These are phyloP conservation scores for Trissolcus japonicus DNA, from an alignment of 2,888 invertebrate species.

Conservation along the genomic window DNA sequence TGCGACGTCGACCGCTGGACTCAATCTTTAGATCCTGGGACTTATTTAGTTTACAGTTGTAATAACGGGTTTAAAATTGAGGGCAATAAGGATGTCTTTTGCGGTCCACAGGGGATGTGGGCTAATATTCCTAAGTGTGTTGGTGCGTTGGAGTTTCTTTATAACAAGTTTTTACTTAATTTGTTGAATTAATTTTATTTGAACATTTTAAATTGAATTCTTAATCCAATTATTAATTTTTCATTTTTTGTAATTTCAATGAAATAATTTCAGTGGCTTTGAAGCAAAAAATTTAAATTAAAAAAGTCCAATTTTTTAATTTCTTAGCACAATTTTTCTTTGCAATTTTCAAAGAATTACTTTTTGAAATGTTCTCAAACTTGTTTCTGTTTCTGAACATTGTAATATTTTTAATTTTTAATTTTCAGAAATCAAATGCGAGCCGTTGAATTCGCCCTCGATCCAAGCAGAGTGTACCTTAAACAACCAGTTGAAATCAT, in stretches of 20 bases:
- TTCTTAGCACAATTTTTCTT: too few species aligned
- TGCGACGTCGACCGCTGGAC: conserved; percentile 59
- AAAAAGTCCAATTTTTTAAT: too few species aligned
- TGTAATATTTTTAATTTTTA: background rate
- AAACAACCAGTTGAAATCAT: conserved; percentile 60
- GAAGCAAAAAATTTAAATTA: too few species aligned
- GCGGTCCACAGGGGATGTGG: conserved; percentile 66
- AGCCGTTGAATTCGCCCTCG: conserved; percentile 62
- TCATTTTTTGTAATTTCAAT: background rate
- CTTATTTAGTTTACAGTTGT: conserved; percentile 68
- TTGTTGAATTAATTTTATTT: too few species aligned
- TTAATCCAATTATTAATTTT: background rate
- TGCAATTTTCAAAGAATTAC: too few species aligned
- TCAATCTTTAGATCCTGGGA: conserved; percentile 61
- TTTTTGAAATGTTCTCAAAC: background rate
- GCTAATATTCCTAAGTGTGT: conserved; percentile 63
- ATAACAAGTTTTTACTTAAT: background rate
- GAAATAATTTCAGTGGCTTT: background rate
- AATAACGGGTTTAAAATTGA: conserved; percentile 62
- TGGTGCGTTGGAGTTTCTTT: conserved; percentile 60
- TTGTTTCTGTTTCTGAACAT: background rate
- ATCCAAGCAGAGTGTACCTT: conserved; percentile 62
- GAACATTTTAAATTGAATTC: background rate
- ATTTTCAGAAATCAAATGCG: conserved; percentile 68
- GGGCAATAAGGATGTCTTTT: conserved; percentile 62